Base-by-base conservation (phyloP, 1,140 invertebrate genomes). In the Aporrectodea caliginosa region DNA sequence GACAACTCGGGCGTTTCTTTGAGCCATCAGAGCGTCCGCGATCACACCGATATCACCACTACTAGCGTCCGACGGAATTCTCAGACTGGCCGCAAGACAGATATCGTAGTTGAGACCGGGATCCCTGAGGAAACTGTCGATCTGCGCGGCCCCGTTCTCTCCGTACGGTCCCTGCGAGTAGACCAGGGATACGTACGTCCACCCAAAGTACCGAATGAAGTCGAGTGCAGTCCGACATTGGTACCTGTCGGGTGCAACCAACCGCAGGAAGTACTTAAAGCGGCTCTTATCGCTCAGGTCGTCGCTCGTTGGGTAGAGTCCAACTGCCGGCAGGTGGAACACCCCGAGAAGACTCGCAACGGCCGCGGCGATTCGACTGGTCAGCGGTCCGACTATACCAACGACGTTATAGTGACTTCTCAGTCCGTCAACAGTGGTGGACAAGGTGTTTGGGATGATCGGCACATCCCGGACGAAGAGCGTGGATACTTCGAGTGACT, bases 141-240 rank as follows among this genome's bases (percentile, higher is more conserved):
- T 12, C 22, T 58, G 43, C 43, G 6, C 6, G 43, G 6, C 6
- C 6, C 6, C 43, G 43, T 58, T 58, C 43, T 58, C 43, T 58
- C 43, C 43, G 43, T 58, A 58, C 43, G 43, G 6, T 58, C 43
- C 43, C 84, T 92, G 91, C 58, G 91, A 90, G 34, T 91, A 91
- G 0, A 93, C 90, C 0, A 92, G 91, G 0, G 92, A 92, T 30
- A 93, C 91, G 85, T 92, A 93, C 78, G 91, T 91, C 92, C 92
- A 93, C 29, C 90, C 90, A 73, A 92, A 89, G 16, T 80, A 88
- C 84, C 79, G 87, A 35, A 92, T 89, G 77, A 93, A 90, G 84
- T 92, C 91, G 14, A 92, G 90, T 88, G 93, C 92, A 0, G 92
- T 92, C 81, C 90, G 89, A 0, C 91, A 92, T 85, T 93, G 92